phyloP scores from a whole-genome alignment of 2,797 vertebrate species.

The Megalops cyprinoides region DNA sequence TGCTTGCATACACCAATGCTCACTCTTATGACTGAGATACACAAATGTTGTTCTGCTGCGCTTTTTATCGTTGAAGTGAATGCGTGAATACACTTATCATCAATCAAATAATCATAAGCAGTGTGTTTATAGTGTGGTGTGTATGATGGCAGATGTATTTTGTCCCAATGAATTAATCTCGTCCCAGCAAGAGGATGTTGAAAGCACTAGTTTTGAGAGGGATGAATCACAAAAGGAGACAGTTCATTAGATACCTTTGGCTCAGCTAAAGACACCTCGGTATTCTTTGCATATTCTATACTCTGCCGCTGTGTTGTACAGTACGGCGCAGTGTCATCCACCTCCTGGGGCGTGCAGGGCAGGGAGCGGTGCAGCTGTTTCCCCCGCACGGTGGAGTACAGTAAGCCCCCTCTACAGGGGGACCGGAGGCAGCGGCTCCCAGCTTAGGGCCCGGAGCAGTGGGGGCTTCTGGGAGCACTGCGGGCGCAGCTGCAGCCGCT shows the following conservation, averaged over 20 bases:
- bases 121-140: not conserved
- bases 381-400: constrained; percentile 62
- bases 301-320: not conserved
- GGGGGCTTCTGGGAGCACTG: constrained; percentile 45
- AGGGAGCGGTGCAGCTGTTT: constrained; percentile 63
- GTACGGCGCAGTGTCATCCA: not conserved
- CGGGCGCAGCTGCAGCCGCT: constrained; percentile 15
- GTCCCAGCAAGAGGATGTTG: not conserved
- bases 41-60: not conserved
- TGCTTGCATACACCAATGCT: too few relatives aligned
- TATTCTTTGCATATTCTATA: constrained; percentile 17
- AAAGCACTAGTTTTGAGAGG: not conserved
- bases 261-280: not conserved
- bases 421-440: constrained; percentile 44
- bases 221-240: not conserved
- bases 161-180: too few relatives aligned
- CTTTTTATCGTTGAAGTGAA: too few relatives aligned
- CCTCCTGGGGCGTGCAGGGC: constrained; percentile 13
- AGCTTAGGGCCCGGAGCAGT: constrained; percentile 48
- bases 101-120: not conserved
- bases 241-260: not conserved
- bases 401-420: constrained; percentile 60
- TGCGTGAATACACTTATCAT: not conserved
- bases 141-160: not conserved
- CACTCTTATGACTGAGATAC: too few relatives aligned